phyloP scores from a whole-genome alignment of 2,113 vertebrate species.

The Boulengeromyrus knoepffleri region DNA sequence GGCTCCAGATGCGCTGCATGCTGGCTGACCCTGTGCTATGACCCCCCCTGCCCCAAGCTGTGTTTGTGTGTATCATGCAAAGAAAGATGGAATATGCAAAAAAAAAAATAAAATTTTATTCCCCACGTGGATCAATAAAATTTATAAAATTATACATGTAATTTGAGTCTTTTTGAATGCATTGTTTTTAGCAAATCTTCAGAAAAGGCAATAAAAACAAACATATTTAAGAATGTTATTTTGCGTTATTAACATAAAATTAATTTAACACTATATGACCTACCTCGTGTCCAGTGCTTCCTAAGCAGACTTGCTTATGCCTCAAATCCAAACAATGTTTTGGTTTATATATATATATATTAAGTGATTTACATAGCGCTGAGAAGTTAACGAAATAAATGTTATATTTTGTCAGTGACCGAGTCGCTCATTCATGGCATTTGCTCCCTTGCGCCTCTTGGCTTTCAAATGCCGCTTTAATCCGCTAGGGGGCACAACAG shows the following conservation, averaged over 20 bases:
- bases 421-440: not conserved
- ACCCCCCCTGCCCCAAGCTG: not conserved
- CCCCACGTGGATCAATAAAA: not conserved
- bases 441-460: not conserved
- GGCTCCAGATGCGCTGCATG: too few species aligned
- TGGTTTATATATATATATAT: not conserved
- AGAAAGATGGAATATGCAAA: not conserved
- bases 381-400: not conserved
- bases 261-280: not conserved
- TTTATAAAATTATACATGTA: not conserved
- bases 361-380: not conserved
- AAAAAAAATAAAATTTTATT: too few species aligned
- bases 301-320: not conserved
- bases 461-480: not conserved
- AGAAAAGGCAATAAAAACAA: not conserved
- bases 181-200: not conserved
- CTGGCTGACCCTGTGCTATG: too few species aligned
- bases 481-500: constrained; percentile 15
- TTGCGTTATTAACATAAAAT: not conserved
- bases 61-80: not conserved
- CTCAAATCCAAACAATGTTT: not conserved
- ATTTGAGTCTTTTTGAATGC: not conserved
- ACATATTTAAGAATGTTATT: not conserved
- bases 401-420: not conserved
- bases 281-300: not conserved